phyloP scores from a whole-genome alignment of 2,113 vertebrate genomes.

The Malurus cyaneus region DNA sequence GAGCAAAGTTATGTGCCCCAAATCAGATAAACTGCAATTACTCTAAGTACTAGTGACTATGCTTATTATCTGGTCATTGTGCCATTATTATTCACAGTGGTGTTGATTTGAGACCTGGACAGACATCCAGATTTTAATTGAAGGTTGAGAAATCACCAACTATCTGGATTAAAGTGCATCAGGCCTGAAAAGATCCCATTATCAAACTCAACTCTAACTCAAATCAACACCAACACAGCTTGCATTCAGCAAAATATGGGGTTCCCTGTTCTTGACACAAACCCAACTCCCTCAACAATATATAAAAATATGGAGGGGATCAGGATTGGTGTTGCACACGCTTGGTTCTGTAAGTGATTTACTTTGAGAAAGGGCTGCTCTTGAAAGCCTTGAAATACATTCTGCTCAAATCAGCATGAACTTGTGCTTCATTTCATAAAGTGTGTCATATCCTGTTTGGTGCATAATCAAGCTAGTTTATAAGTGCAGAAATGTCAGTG shows the following conservation, averaged over 20 bases:
- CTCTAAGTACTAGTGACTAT: not conserved
- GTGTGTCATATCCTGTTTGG: rapidly evolving
- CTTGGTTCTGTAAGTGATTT: not conserved
- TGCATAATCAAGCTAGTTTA: not conserved
- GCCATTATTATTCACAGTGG: not conserved
- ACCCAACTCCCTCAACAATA: not conserved
- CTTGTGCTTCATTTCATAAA: not conserved
- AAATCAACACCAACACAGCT: not conserved
- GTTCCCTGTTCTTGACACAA: not conserved
- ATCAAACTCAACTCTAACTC: not conserved
- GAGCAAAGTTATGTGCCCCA: not conserved
- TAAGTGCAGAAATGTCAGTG: not conserved
- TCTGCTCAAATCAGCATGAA: not conserved
- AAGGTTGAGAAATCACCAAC: not conserved
- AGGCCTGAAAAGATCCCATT: not conserved
- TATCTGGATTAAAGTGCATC: not conserved
- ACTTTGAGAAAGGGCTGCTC: not conserved
- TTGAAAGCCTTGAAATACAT: not conserved
- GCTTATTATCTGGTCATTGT: not conserved
- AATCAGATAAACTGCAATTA: not conserved
- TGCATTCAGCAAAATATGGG: not conserved
- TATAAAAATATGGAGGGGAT: not conserved
- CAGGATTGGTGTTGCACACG: not conserved
- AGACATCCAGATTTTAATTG: not conserved
- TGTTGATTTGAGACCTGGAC: not conserved